Conservation (phyloP, 2,797 vertebrate species). For the Spea hammondii region DNA sequence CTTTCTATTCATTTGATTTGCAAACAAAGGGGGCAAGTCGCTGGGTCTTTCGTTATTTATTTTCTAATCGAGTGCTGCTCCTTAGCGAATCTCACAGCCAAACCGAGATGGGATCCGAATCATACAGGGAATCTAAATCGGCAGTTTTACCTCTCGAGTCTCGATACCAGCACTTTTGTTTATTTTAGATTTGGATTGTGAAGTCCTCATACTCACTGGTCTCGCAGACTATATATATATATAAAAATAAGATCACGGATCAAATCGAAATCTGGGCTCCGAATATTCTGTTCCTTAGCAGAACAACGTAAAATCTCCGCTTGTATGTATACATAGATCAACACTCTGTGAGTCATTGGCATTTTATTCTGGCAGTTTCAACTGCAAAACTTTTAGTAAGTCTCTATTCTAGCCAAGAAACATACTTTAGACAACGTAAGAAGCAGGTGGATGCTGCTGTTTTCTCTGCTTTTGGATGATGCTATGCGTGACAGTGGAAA, state of each 20-base stretch:
- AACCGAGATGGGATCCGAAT: not conserved
- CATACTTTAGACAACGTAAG: not conserved
- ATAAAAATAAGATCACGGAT: not conserved
- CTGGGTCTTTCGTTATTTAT: not conserved
- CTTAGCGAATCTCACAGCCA: not conserved
- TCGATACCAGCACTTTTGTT: not conserved
- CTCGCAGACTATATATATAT: not conserved
- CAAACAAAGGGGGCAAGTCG: not conserved
- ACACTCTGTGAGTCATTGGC: not conserved
- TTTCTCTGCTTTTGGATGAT: conserved; percentile 1
- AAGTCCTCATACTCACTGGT: not conserved
- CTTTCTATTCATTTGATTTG: conserved; percentile 3
- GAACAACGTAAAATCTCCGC: not conserved
- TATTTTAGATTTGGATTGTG: conserved; percentile 2
- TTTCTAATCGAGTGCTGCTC: conserved; percentile 28
- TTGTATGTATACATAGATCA: not conserved
- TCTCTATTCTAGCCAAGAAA: conserved; percentile 7
- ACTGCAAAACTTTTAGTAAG: conserved; percentile 11
- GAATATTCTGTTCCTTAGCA: not conserved
- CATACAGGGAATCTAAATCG: not conserved
- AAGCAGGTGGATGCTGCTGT: conserved; percentile 8
- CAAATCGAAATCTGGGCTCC: not conserved
- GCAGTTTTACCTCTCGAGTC: conserved; percentile 9
- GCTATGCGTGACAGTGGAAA: conserved; percentile 29
- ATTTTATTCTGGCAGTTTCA: not conserved